Evolutionary conservation across 1,140 invertebrate genomes (phyloP).

Genomic region (Eufriesea mexicana): DNA sequence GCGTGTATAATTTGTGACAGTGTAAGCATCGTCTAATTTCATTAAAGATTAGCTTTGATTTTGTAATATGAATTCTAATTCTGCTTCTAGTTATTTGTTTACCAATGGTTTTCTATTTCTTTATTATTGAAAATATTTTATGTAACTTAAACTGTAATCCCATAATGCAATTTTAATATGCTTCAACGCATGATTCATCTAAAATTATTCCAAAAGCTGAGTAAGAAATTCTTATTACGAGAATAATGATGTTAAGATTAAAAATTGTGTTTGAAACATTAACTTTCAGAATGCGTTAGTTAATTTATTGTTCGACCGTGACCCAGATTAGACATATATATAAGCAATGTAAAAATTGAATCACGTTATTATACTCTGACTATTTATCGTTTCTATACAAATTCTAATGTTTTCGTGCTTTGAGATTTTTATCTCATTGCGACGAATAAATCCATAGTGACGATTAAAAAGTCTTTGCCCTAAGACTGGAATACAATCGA

Average conservation of each 20-base stretch:
- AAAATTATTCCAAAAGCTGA: no score
- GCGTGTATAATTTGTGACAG: background rate
- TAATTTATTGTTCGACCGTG: background rate
- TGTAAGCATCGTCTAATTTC: background rate
- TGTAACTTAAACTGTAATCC: no score
- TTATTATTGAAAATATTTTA: background rate
- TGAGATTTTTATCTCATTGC: background rate
- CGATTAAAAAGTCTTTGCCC: background rate
- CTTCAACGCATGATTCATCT: no score
- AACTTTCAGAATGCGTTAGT: background rate
- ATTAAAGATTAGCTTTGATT: background rate
- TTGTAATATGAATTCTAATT: background rate
- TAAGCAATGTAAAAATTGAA: background rate
- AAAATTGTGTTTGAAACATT: background rate
- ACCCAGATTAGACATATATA: no score
- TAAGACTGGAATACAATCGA: slow-evolving; percentile 26
- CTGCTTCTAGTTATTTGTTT: background rate
- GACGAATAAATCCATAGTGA: slow-evolving; percentile 26
- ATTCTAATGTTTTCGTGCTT: background rate
- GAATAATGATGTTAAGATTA: background rate
- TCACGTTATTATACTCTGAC: background rate
- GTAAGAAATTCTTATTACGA: no score
- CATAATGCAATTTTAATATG: no score
- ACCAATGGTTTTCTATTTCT: background rate
- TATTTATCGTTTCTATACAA: background rate